Evolutionary conservation across 2,888 invertebrate genomes (phyloP).

Genomic region (Caenorhabditis sulstoni): DNA sequence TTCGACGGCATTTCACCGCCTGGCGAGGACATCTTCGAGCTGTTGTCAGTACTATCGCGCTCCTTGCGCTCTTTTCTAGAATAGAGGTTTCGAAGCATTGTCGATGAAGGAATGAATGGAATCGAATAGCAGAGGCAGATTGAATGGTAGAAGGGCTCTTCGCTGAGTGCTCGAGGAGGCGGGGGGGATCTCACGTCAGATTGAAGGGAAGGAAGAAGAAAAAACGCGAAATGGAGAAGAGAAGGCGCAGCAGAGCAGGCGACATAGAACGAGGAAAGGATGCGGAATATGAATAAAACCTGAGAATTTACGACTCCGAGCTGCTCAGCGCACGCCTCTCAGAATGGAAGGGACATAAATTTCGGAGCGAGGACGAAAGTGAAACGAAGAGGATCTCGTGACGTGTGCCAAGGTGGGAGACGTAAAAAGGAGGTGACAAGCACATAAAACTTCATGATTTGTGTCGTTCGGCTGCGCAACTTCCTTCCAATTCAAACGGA

Average conservation of each 20-base stretch:
- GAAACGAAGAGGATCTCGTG: constrained; percentile 2
- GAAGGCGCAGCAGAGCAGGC: neutral
- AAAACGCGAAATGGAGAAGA: neutral
- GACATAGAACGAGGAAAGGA: neutral
- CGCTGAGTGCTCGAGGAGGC: neutral
- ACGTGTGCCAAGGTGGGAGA: constrained; percentile 14
- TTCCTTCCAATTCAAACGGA: no score
- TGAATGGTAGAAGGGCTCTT: no score
- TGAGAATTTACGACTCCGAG: constrained; percentile 16
- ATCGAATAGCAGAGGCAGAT: constrained; percentile 3
- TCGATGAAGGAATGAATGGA: no score
- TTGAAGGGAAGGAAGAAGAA: no score
- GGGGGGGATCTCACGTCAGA: neutral
- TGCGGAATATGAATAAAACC: constrained; percentile 48
- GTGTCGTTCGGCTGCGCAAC: no score
- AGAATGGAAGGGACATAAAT: constrained; percentile 30
- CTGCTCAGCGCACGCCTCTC: constrained; percentile 18
- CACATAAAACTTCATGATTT: no score
- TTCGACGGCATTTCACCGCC: constrained; percentile 61
- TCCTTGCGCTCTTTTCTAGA: constrained; percentile 73
- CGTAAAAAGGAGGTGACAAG: no score
- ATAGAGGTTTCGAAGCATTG: constrained; percentile 35
- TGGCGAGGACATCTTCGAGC: constrained; percentile 61
- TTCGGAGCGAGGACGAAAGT: constrained; percentile 7
- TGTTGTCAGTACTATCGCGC: constrained; percentile 58